Evolutionary conservation across 2,888 invertebrate species (phyloP).

Genomic region (Teinopalpus imperialis): DNA sequence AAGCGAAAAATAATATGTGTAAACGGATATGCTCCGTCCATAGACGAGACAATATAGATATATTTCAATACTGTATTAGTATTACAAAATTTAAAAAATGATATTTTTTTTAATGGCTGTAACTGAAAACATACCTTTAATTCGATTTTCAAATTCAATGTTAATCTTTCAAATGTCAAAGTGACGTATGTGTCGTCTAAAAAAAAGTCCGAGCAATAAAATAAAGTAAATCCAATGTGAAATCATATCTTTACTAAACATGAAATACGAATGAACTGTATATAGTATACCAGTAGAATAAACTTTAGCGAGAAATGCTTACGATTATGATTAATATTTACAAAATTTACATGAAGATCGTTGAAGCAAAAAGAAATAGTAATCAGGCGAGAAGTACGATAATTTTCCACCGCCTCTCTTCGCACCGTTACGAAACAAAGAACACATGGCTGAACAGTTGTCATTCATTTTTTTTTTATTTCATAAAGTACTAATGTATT

Average conservation of each 20-base stretch:
- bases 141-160: too few species aligned
- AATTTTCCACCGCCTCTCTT: conserved; percentile 1
- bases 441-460: neutral
- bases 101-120: too few species aligned
- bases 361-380: neutral
- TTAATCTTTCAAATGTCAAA: too few species aligned
- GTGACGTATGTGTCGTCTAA: neutral
- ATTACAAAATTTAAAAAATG: neutral
- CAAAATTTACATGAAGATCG: conserved; percentile 59
- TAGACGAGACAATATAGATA: conserved; percentile 1
- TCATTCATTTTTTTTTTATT: too few species aligned
- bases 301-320: conserved; percentile 49
- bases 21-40: neutral
- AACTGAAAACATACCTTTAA: too few species aligned
- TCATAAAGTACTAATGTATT: too few species aligned
- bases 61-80: neutral
- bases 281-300: conserved; percentile 28
- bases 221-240: too few species aligned
- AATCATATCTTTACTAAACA: too few species aligned
- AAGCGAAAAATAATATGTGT: conserved; percentile 12
- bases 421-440: conserved; percentile 2
- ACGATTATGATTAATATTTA: conserved; percentile 62
- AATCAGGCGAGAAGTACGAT: neutral
- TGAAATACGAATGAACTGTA: too few species aligned
- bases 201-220: neutral